These are phyloP conservation scores for Gisinianus flammeolus DNA, from an alignment of 2,888 invertebrate species.

Conservation along the genomic window DNA sequence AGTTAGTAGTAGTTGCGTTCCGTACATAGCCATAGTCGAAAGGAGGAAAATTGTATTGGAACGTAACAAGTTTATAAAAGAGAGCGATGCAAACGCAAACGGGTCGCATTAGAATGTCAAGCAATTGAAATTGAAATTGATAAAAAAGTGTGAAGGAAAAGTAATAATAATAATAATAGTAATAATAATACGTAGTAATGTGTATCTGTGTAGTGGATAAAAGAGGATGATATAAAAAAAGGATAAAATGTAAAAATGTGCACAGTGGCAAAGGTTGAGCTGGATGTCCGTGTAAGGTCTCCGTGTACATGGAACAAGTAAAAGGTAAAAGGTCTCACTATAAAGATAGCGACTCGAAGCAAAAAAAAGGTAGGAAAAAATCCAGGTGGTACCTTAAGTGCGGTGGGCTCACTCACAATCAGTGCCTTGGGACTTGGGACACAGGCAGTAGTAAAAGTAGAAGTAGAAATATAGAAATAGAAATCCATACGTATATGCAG, in stretches of 20 bases:
- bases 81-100: not conserved
- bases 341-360: not conserved
- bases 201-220: not conserved
- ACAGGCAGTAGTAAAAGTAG: not conserved
- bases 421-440: constrained; percentile 20
- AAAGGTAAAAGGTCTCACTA: not conserved
- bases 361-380: constrained; percentile 24
- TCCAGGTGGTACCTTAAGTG: constrained; percentile 28
- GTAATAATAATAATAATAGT: not conserved
- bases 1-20: not conserved
- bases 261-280: not conserved
- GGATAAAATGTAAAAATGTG: not conserved
- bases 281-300: not conserved
- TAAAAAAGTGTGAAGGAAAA: constrained; percentile 19
- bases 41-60: constrained; percentile 4
- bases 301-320: not conserved
- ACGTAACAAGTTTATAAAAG: constrained; percentile 18
- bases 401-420: constrained; percentile 16
- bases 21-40: not conserved
- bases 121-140: constrained; percentile 14
- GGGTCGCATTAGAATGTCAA: constrained; percentile 25
- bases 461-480: not conserved
- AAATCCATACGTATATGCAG: not conserved
- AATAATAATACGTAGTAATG: not conserved
- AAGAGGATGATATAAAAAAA: not conserved